A percentile compares a stretch with the other conserved stretches of the same genome.
Conservation (phyloP, 2,113 vertebrate genomes). For the Microtus pennsylvanicus region DNA sequence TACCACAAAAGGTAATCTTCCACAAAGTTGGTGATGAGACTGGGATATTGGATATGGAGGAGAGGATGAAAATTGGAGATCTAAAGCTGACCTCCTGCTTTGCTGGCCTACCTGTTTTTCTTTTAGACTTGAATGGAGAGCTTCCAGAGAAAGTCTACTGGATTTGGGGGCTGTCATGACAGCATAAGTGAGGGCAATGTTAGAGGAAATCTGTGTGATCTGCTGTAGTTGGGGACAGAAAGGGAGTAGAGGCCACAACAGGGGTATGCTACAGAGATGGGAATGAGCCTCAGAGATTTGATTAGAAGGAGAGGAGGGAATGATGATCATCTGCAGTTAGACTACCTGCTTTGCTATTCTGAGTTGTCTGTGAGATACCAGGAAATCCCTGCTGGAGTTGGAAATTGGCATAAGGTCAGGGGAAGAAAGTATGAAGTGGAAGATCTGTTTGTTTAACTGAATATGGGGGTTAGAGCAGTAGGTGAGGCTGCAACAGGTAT, state of each 20-base stretch:
- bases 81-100: not conserved
- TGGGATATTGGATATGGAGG: not conserved
- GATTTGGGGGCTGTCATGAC: not conserved
- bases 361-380: not conserved
- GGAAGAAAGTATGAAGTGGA: not conserved
- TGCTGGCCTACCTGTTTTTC: not conserved
- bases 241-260: not conserved
- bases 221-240: not conserved
- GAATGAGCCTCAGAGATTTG: not conserved
- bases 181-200: not conserved
- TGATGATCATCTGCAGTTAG: not conserved
- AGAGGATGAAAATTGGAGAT: not conserved
- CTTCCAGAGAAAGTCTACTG: not conserved
- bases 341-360: not conserved
- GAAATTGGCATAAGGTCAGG: too few relatives aligned
- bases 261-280: not conserved
- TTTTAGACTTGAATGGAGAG: not conserved
- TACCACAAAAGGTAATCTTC: not conserved
- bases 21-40: not conserved
- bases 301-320: not conserved
- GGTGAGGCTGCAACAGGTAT: not conserved
- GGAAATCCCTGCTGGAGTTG: not conserved
- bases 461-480: not conserved
- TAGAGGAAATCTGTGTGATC: not conserved
- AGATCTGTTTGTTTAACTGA: not conserved